A percentile compares a stretch with the other conserved stretches of the same genome.
phyloP scores from a whole-genome alignment of 2,888 invertebrate genomes.

The Zaprionus bogoriensis region DNA sequence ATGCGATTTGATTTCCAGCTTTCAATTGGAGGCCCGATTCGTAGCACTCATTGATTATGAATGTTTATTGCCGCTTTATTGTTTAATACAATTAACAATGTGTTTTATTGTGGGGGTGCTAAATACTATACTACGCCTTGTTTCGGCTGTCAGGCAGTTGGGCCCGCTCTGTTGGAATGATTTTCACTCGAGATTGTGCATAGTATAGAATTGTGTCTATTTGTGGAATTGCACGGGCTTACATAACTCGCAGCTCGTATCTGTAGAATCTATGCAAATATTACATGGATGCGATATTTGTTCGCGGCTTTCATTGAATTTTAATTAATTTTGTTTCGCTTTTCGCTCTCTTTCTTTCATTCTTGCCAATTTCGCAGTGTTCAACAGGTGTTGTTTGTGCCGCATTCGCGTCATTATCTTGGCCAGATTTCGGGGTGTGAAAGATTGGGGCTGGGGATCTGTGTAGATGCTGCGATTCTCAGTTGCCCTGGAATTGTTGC shows the following conservation, averaged over 20 bases:
- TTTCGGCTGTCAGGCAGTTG: conserved; percentile 31
- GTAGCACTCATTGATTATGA: conserved; percentile 50
- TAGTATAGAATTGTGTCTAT: too few relatives aligned
- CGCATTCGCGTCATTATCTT: conserved; percentile 55
- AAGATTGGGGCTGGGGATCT: not conserved
- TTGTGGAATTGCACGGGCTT: conserved; percentile 24
- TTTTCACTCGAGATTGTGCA: conserved; percentile 20
- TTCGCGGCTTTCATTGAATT: conserved; percentile 39
- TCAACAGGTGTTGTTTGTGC: conserved; percentile 25
- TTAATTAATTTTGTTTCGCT: conserved; percentile 59
- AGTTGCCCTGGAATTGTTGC: conserved; percentile 60
- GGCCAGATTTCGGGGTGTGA: conserved; percentile 22
- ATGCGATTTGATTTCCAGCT: conserved; percentile 51
- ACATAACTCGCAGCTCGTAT: conserved; percentile 31
- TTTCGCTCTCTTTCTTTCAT: conserved; percentile 12
- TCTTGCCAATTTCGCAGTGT: conserved; percentile 15
- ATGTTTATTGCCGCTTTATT: conserved; percentile 53
- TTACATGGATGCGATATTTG: conserved; percentile 53
- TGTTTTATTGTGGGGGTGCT: conserved; percentile 32
- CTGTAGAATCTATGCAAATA: conserved; percentile 37
- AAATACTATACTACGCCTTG: not conserved
- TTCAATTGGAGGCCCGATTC: conserved; percentile 32
- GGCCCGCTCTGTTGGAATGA: conserved; percentile 11
- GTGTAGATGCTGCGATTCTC: conserved; percentile 39
- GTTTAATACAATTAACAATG: conserved; percentile 57